Base-by-base conservation (phyloP, 2,797 vertebrate species). In the Melanotaenia pygmaea region DNA sequence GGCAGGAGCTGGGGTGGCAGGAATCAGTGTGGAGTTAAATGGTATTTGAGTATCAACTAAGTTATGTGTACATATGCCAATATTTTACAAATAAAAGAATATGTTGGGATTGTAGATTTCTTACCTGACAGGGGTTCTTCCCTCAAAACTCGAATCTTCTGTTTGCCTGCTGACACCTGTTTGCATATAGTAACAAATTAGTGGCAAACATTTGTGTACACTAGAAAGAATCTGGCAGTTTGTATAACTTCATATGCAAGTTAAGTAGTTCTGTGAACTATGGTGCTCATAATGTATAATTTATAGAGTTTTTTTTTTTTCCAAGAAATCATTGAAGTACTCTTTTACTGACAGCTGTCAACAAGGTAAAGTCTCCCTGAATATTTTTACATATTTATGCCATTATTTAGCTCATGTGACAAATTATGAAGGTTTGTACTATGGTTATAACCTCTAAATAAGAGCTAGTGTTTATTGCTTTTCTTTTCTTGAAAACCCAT, bases 131-230 rank as follows among this genome's bases (percentile, higher is more conserved):
- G 59, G 4, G 66, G 30, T 59, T 95, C 87, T 14, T 95, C 93
- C 89, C 95, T 96, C 78, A 98, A 93, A 37, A 96, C 74, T 82
- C 92, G 94, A 77, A 98, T 84, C 91, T 94, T 99, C 83, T 96
- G 70, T 93, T 94, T 97, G 76, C 95, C 95, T 54, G 94, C 84
- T 86, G 95, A 87, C 74, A 90, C 83, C 93, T 95, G 85, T 50
- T 73, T 56, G 83, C 26, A 58, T 20, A 53, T 9, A 63, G 70
- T 40, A 64, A 80, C 38, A 76, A 71, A 76, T 66, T 67, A 87
- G 22, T 28, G 18, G 38, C 11, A 18, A 64, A 54, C 61, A 64
- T 61, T 71, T 78, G 20, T 73, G n/a, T 32, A 13, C n/a, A 28
- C 60, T 59, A 53, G 64, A 2, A 38, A 67, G n/a, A 62, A 16